Percentiles rank a stretch among this genome's conserved stretches.
These are phyloP conservation scores for Philhelius pedissequus DNA, from an alignment of 2,888 invertebrate genomes.

Conservation along the genomic window DNA sequence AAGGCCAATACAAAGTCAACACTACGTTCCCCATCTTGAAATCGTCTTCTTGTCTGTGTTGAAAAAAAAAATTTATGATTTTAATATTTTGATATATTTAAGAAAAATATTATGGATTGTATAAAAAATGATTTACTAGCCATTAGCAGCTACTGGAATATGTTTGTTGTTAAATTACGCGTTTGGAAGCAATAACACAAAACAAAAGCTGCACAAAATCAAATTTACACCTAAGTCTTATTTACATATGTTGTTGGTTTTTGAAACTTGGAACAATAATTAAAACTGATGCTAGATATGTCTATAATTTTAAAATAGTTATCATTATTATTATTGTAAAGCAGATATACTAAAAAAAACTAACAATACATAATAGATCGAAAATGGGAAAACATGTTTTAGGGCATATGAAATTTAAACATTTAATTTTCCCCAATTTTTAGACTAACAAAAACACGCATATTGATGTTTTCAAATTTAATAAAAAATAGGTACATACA, in stretches of 20 bases:
- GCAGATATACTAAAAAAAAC: neutral
- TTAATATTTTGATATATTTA: neutral
- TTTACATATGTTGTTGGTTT: neutral
- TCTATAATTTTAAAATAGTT: neutral
- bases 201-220: constrained; percentile 1
- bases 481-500: too few relatives aligned
- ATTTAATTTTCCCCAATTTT: too few relatives aligned
- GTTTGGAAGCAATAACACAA: constrained; percentile 21
- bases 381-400: too few relatives aligned
- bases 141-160: constrained; percentile 48
- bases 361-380: too few relatives aligned
- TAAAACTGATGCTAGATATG: neutral
- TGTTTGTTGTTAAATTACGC: neutral
- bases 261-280: neutral
- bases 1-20: constrained; percentile 85
- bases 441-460: too few relatives aligned
- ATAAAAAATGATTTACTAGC: constrained; percentile 10
- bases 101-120: neutral
- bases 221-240: neutral
- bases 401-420: too few relatives aligned
- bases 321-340: neutral
- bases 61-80: constrained; percentile 56
- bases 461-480: too few relatives aligned
- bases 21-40: constrained; percentile 80
- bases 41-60: constrained; percentile 80